phyloP scores from a whole-genome alignment of 2,797 vertebrate genomes.

The Clarias pachynema region DNA sequence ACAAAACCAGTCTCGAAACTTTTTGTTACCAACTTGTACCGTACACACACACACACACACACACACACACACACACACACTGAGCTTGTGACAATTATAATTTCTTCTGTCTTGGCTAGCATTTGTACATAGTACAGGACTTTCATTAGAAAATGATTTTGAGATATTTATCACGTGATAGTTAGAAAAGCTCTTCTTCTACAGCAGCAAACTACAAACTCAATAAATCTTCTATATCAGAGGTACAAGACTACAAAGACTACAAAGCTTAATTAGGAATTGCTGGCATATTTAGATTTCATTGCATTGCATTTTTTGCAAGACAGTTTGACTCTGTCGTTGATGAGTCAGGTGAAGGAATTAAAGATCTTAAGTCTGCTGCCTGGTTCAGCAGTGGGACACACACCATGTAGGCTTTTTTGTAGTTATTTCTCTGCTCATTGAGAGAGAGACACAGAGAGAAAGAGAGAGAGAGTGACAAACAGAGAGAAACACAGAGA shows the following conservation, averaged over 20 bases:
- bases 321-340: conserved; percentile 15
- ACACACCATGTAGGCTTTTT: not conserved
- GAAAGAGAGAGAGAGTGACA: too few species aligned
- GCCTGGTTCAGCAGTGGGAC: conserved; percentile 11
- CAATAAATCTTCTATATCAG: not conserved
- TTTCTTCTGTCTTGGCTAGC: not conserved
- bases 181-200: not conserved
- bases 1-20: too few species aligned
- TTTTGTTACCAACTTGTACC: too few species aligned
- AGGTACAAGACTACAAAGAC: not conserved
- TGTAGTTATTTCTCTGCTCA: not conserved
- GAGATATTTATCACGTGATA: not conserved
- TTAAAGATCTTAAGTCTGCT: conserved; percentile 34
- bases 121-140: not conserved
- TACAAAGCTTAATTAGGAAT: conserved; percentile 1
- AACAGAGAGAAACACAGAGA: not conserved
- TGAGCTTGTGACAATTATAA: not conserved
- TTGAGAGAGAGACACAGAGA: not conserved
- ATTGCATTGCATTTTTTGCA: conserved; percentile 28
- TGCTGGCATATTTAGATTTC: conserved; percentile 47
- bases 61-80: not conserved
- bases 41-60: too few species aligned
- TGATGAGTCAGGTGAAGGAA: conserved; percentile 9
- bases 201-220: conserved; percentile 11
- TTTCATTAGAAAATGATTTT: not conserved